These are phyloP conservation scores for Schizothorax lantsangensis DNA, from an alignment of 2,797 vertebrate species.

Conservation along the genomic window DNA sequence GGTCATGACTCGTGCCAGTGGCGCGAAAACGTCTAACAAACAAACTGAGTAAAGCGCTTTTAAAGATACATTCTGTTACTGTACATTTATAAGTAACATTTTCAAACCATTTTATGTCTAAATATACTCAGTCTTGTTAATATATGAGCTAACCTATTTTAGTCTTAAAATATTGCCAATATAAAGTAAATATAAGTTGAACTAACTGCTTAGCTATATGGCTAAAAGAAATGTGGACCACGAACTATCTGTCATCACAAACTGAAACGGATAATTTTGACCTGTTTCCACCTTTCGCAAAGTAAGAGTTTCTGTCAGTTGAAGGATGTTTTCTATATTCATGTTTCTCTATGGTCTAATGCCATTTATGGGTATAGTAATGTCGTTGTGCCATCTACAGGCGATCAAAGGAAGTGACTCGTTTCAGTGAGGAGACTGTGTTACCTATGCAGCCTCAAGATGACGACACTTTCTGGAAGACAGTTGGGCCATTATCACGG, in stretches of 20 bases:
- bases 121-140: background rate
- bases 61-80: background rate
- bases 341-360: background rate
- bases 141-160: background rate
- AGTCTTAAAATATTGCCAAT: background rate
- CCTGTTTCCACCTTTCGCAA: slow-evolving; percentile 56
- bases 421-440: slow-evolving; percentile 11
- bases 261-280: slow-evolving; percentile 28
- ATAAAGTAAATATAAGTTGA: background rate
- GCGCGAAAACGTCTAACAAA: background rate
- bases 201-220: background rate
- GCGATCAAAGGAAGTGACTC: slow-evolving; percentile 60
- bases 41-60: background rate
- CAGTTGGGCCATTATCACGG: slow-evolving; percentile 31
- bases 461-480: slow-evolving; percentile 40
- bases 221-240: background rate
- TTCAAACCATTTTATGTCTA: background rate
- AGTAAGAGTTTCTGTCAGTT: slow-evolving; percentile 44
- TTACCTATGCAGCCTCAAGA: slow-evolving; percentile 16
- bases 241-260: background rate
- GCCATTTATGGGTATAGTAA: background rate
- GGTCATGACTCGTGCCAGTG: too few relatives aligned
- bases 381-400: slow-evolving; percentile 48
- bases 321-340: background rate
- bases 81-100: background rate